These are phyloP conservation scores for Aegithalos caudatus DNA, from an alignment of 2,113 vertebrate species.

Conservation along the genomic window DNA sequence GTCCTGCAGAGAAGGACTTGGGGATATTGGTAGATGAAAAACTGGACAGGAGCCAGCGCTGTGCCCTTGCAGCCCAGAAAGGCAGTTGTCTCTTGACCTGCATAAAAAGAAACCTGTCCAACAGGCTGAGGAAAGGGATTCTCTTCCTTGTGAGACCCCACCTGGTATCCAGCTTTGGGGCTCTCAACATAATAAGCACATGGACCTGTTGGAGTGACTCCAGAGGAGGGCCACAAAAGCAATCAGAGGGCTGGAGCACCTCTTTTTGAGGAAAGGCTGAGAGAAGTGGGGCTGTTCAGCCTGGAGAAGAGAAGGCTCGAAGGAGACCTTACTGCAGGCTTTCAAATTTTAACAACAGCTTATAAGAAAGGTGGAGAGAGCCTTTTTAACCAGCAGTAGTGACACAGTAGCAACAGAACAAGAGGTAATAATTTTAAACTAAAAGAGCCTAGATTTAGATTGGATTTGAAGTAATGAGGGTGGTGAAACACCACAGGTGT, in stretches of 20 bases:
- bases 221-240: neutral
- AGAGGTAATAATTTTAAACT: neutral
- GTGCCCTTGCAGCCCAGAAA: neutral
- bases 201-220: neutral
- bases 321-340: fast-evolving
- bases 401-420: neutral
- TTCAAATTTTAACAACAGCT: neutral
- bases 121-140: fast-evolving
- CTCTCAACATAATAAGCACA: neutral
- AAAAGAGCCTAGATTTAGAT: neutral
- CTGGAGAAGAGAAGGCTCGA: neutral
- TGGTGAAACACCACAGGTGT: neutral
- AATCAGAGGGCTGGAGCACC: neutral
- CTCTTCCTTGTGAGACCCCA: neutral
- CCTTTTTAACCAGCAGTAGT: neutral
- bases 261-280: neutral
- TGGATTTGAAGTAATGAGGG: neutral
- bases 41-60: neutral
- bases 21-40: neutral
- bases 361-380: neutral
- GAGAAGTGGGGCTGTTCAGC: neutral
- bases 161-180: neutral
- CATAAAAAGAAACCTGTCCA: neutral
- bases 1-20: neutral
- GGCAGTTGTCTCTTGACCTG: neutral